Conservation (phyloP, 1,140 invertebrate genomes). For the Bombus pascuorum region DNA sequence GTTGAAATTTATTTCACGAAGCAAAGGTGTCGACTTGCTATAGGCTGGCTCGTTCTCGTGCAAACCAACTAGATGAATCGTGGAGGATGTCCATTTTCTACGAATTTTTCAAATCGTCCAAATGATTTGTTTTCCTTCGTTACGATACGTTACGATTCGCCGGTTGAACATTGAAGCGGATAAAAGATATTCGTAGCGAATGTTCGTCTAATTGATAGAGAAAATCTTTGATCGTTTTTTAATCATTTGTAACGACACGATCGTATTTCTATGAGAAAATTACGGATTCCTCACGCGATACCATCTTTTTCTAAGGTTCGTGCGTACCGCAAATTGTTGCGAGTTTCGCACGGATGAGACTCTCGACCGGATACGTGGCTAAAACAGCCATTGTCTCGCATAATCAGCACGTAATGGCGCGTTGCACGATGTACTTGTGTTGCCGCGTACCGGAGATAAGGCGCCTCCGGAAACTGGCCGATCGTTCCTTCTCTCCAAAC, state of each 20-base stretch:
- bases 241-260: neutral
- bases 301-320: constrained; percentile 3
- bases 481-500: neutral
- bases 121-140: neutral
- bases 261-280: neutral
- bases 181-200: no score
- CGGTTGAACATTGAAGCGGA: no score
- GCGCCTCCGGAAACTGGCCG: constrained; percentile 39
- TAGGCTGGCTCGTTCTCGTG: neutral
- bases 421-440: constrained; percentile 27
- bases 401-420: constrained; percentile 45
- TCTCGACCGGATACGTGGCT: constrained; percentile 18
- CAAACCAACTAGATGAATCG: neutral
- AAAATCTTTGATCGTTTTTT: neutral
- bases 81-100: neutral
- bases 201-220: neutral
- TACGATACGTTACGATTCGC: neutral
- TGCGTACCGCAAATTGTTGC: neutral
- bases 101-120: neutral
- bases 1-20: constrained; percentile 15
- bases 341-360: constrained; percentile 18
- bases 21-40: neutral
- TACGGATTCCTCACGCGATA: neutral
- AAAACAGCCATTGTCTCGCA: constrained; percentile 49
- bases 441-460: constrained; percentile 43